phyloP scores from a whole-genome alignment of 2,888 invertebrate genomes.

The Hybos culiciformis region DNA sequence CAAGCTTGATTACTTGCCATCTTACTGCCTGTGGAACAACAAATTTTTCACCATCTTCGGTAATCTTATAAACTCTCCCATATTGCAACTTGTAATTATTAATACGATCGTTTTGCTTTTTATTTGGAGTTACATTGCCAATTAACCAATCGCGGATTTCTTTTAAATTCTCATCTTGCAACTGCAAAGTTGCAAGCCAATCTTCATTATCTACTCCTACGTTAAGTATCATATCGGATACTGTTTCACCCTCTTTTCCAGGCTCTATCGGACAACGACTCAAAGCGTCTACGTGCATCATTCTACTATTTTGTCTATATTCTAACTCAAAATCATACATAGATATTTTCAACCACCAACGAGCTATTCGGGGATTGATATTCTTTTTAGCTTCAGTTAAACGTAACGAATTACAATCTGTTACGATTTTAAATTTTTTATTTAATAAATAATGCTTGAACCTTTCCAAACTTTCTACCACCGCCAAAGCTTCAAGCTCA shows the following conservation, averaged over 20 bases:
- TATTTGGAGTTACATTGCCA: neutral
- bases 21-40: conserved; percentile 8
- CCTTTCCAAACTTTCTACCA: conserved; percentile 2
- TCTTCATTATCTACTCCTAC: conserved; percentile 5
- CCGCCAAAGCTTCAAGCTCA: conserved; percentile 3
- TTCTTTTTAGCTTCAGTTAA: conserved; percentile 1
- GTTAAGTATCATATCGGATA: conserved; percentile 2
- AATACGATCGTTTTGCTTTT: conserved; percentile 5
- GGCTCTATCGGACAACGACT: neutral
- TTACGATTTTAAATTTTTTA: conserved; percentile 4
- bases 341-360: conserved; percentile 6
- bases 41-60: conserved; percentile 3
- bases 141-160: conserved; percentile 3
- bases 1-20: conserved; percentile 7
- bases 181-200: conserved; percentile 13
- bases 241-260: neutral
- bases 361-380: conserved; percentile 3
- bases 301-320: neutral
- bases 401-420: conserved; percentile 4
- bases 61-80: conserved; percentile 4
- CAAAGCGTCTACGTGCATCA: neutral
- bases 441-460: conserved; percentile 2
- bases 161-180: conserved; percentile 7
- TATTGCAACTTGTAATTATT: conserved; percentile 11
- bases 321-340: conserved; percentile 5